Conservation (phyloP, 2,888 invertebrate species). For the Timandra comae region DNA sequence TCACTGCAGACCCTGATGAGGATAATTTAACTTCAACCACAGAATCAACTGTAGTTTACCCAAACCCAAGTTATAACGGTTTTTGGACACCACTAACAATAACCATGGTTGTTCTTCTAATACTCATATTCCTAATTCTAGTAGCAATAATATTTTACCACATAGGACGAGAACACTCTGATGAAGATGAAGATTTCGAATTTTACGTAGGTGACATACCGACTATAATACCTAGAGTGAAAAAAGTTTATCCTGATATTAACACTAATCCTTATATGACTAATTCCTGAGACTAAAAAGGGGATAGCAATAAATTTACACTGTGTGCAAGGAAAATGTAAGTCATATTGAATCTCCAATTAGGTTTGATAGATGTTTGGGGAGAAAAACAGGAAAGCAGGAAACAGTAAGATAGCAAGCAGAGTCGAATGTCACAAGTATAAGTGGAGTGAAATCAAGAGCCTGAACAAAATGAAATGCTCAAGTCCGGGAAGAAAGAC, state of each 20-base stretch:
- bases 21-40: neutral
- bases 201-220: constrained; percentile 3
- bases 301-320: neutral
- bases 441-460: too few relatives aligned
- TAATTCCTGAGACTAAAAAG: too few relatives aligned
- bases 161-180: neutral
- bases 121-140: neutral
- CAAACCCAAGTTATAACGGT: neutral
- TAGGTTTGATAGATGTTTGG: neutral
- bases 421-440: too few relatives aligned
- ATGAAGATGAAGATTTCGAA: constrained; percentile 2
- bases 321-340: neutral
- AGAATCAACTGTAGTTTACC: neutral
- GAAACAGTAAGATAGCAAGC: too few relatives aligned
- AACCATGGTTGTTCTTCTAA: neutral
- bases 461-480: too few relatives aligned
- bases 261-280: constrained; percentile 21
- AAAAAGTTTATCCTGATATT: constrained; percentile 14
- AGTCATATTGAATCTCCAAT: neutral
- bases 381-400: too few relatives aligned
- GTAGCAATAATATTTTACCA: neutral
- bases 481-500: too few relatives aligned
- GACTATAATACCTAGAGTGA: constrained; percentile 23
- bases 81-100: neutral
- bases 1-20: too few relatives aligned